Percentiles rank a stretch among this genome's conserved stretches.
Evolutionary conservation across 2,797 vertebrate genomes (phyloP).

Genomic region (Parotocinclus haroldoi): DNA sequence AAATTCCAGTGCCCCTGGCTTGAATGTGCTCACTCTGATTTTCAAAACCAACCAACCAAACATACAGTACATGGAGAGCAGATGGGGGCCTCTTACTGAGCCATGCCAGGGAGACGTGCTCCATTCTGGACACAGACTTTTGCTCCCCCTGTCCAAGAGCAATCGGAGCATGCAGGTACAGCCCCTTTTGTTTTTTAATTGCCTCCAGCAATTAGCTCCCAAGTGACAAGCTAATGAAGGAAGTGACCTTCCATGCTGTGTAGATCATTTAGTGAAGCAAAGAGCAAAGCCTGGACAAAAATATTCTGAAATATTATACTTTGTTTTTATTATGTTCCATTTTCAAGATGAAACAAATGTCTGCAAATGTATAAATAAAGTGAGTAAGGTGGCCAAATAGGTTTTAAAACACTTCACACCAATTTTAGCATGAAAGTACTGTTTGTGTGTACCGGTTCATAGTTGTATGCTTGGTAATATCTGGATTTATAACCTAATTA

Average conservation of each 20-base stretch:
- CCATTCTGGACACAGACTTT: conserved; percentile 49
- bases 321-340: no score
- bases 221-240: conserved; percentile 76
- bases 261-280: conserved; percentile 19
- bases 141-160: conserved; percentile 52
- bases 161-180: conserved; percentile 76
- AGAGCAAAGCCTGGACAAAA: not conserved
- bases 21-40: conserved; percentile 50
- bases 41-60: conserved; percentile 58
- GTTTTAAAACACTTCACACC: no score
- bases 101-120: conserved; percentile 59
- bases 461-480: no score
- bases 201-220: conserved; percentile 64
- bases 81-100: not conserved
- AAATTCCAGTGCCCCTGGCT: conserved; percentile 17
- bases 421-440: no score
- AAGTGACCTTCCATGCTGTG: conserved; percentile 48
- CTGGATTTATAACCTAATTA: no score
- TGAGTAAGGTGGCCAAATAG: no score
- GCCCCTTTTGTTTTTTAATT: conserved; percentile 49
- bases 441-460: no score
- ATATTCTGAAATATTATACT: no score
- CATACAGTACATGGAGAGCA: conserved; percentile 47
- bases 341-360: no score
- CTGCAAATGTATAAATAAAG: no score